Base-by-base conservation (phyloP, 2,113 vertebrate genomes). In the Ptyas mucosa region DNA sequence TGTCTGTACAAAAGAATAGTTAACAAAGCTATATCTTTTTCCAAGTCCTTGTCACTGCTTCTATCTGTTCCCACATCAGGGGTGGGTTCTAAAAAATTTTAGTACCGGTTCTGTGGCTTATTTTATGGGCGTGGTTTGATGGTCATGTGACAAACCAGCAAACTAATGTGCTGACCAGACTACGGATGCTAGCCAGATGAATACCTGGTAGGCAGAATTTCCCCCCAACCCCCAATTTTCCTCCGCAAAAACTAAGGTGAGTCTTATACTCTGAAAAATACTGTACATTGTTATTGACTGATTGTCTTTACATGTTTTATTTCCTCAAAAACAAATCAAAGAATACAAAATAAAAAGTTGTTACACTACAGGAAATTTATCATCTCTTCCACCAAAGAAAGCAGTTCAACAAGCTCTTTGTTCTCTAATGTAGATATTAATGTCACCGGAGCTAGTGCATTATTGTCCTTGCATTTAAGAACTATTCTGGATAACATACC, bases 161-260 rank as follows among this genome's bases (percentile, higher is more conserved):
- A 49, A 49, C 46, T 7, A 49, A 49, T 49, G 46, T 49, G 46
- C 46, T 49, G 46, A 49, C 46, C 46, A 49, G 46, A 49, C 46
- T 8, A 49, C 5, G 46, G 46, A 49, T 5, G 46, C 46, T 49
- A 49, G 3, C 46, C 46, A 49, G 46, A 49, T 49, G 46, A 49
- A 49, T 49, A 49, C 46, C 46, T 49, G 46, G 46, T 49, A 49
- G 46, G 6, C 46, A 49, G 46, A 46, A 49, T 49, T 49, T 49
- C 6, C 6, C 6, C 6, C 0, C 1, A 5, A 7, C 6, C 6
- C 0, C 1, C 46, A 7, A 49, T 49, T 49, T 49, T 49, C 46
- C 46, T 49, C 46, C 46, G 5, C 46, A 49, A 49, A 49, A 49
- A 49, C 46, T 49, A 49, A 49, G 46, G 46, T 49, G 6, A 8